These are phyloP conservation scores for Genyomyrus donnyi DNA, from an alignment of 2,113 vertebrate genomes.

Conservation along the genomic window DNA sequence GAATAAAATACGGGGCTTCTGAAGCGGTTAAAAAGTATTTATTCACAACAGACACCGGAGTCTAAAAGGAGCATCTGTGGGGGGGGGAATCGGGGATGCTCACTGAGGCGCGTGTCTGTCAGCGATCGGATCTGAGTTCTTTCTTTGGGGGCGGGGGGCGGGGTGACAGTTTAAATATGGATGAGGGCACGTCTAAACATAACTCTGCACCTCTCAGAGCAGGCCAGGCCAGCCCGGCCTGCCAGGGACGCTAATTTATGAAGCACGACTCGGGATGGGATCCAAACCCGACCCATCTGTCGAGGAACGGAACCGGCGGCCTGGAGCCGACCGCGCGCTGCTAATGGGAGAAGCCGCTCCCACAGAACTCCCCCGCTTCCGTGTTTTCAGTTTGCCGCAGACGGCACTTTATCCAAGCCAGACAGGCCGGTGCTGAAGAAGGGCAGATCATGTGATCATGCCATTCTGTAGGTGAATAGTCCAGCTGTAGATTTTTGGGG, in stretches of 20 bases:
- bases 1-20: conserved; percentile 49
- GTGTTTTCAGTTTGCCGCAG: background rate
- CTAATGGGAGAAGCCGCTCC: background rate
- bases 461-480: background rate
- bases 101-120: conserved; percentile 14
- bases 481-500: background rate
- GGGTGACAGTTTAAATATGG: conserved; percentile 16
- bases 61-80: conserved; percentile 20
- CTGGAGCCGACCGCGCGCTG: background rate
- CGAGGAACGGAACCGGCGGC: background rate
- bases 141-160: background rate
- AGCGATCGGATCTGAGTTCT: conserved; percentile 1
- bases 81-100: conserved; percentile 6
- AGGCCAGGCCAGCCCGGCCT: conserved; percentile 3
- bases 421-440: background rate
- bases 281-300: conserved; percentile 13
- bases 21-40: conserved; percentile 40
- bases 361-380: background rate
- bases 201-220: conserved; percentile 18
- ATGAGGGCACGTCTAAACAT: conserved; percentile 22
- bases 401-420: background rate
- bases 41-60: conserved; percentile 20
- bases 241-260: background rate
- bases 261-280: background rate
- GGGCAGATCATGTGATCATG: background rate